Conservation (phyloP, 2,797 vertebrate species). For the Smutsia gigantea region DNA sequence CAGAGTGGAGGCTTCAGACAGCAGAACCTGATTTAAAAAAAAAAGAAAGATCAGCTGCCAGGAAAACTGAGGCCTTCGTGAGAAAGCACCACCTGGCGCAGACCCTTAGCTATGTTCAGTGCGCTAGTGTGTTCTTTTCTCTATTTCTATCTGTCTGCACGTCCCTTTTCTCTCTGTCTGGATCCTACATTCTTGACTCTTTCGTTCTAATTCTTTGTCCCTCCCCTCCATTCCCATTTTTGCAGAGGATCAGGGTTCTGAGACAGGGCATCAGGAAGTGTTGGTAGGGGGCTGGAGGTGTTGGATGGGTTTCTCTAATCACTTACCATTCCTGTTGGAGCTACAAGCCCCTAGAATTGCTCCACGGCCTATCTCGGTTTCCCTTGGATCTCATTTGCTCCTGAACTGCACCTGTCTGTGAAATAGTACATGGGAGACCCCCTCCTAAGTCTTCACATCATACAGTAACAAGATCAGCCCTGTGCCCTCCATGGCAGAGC, state of each 20-base stretch:
- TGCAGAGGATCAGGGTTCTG: neutral
- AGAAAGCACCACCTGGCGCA: neutral
- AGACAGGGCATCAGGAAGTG: too few relatives aligned
- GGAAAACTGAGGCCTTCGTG: neutral
- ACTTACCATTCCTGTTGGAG: constrained; percentile 73
- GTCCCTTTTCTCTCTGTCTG: neutral
- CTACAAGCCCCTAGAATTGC: constrained; percentile 90
- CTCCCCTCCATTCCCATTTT: neutral
- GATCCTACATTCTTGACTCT: neutral
- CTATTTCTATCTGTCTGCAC: neutral
- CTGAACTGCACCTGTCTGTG: constrained; percentile 91
- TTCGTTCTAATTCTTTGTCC: neutral
- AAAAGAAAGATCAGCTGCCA: neutral
- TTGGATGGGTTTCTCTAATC: neutral
- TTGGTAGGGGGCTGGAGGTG: neutral
- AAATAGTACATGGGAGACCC: neutral
- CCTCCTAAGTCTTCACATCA: neutral
- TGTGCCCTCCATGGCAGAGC: neutral
- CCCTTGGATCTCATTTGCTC: constrained; percentile 95
- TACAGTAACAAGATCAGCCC: neutral
- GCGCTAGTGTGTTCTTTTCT: neutral
- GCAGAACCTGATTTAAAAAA: constrained; percentile 55
- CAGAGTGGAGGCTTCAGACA: constrained; percentile 16
- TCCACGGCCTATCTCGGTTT: constrained; percentile 90
- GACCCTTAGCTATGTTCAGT: neutral